Evolutionary conservation across 2,888 invertebrate genomes (phyloP), one percentile per base, ranked within the genome.

Genomic region (Campaea margaritaria): DNA sequence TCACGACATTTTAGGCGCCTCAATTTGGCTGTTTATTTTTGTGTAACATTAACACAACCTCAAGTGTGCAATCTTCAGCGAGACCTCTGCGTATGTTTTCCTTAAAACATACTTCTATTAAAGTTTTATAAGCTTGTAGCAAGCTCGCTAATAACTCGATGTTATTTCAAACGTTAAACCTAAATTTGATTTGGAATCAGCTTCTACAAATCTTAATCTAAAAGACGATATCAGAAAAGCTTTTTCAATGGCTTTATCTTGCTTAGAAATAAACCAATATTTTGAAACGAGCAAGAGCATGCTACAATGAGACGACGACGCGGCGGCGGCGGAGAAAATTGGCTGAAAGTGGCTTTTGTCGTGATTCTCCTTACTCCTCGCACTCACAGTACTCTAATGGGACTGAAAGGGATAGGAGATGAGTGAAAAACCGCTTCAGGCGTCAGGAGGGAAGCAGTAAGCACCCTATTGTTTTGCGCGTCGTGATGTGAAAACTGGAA

Each of bases 381-480:
- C 83, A 69, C 85, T 68, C 62, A 64, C 56, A 51, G 43, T 56
- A 38, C 51, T 48, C 39, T 47, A 57, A 57, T 63, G 53, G 58
- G 80, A 68, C 74, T 49, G 75, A 87, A 65, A 68, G 73, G 70
- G 84, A 87, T 47, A 73, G 75, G 16, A 61, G 66, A 75, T 71
- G 65, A 70, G 81, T 82, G 85, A 82, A 86, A 86, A 86, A 83
- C 79, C 80, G 85, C 89, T 89, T 85, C 84, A 86, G 87, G 89
- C 89, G 78, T 78, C 75, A 78, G 78, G 81, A 86, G 87, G 89
- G 89, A 88, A 87, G 82, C 84, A 79, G 80, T 85, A 82, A 88
- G 87, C 87, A 85, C 89, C 91, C 91, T 82, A 89, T 91, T 91
- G 91, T 91, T 91, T 90, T 87, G 86, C 80, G 83, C 85, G 81